Evolutionary conservation across 2,797 vertebrate species (phyloP).

Genomic region (Gallirallus australis): DNA sequence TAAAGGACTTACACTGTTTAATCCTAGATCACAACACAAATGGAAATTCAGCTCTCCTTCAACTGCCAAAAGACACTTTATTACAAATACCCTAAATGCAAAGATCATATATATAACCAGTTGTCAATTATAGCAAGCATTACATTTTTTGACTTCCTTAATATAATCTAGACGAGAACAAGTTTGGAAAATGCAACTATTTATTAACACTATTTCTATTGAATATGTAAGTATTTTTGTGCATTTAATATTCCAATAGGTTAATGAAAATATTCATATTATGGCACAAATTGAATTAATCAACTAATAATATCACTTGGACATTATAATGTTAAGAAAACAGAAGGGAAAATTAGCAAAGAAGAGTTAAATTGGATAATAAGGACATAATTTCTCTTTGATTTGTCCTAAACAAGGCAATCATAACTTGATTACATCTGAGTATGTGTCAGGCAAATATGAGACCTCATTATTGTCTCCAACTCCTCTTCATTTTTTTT

Average conservation of each 20-base stretch:
- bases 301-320: not conserved
- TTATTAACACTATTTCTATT: not conserved
- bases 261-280: not conserved
- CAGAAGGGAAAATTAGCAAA: not conserved
- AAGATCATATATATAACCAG: too few species aligned
- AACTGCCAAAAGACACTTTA: not conserved
- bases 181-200: not conserved
- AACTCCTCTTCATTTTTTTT: not conserved
- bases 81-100: not conserved
- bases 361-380: not conserved
- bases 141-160: not conserved
- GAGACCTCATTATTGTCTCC: not conserved
- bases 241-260: not conserved
- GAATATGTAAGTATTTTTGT: rapidly evolving
- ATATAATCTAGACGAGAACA: not conserved
- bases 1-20: not conserved
- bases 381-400: not conserved
- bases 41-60: not conserved
- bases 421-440: not conserved
- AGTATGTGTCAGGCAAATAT: not conserved
- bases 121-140: not conserved
- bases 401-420: not conserved
- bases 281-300: not conserved
- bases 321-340: not conserved
- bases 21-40: not conserved